A percentile compares a stretch with the other conserved stretches of the same genome.
phyloP scores from a whole-genome alignment of 92 coral and sea anemone genomes.

The Paramuricea clavata region DNA sequence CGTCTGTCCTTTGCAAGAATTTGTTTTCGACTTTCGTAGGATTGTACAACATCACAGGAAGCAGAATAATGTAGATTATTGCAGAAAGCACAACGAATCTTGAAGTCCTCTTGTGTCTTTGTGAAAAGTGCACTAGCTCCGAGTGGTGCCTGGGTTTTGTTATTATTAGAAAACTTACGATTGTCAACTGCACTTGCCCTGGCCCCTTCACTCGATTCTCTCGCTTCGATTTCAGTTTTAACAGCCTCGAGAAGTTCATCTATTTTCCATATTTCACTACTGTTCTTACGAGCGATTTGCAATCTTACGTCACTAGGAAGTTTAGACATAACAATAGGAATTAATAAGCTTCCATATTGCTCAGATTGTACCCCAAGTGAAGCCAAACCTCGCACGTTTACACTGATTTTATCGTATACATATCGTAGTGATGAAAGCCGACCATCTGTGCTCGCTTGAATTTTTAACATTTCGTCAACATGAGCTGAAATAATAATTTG shows the following conservation, averaged over 20 bases:
- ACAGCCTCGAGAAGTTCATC: not conserved
- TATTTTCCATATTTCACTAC: not conserved
- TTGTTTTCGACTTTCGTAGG: slow-evolving; percentile 39
- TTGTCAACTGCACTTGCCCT: not conserved
- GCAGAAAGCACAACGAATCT: slow-evolving; percentile 21
- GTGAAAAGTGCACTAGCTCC: slow-evolving; percentile 7
- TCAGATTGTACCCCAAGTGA: not conserved
- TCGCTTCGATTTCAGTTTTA: slow-evolving; percentile 15
- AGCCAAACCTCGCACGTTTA: not conserved
- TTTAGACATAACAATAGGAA: not conserved
- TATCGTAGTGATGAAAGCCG: too few species aligned
- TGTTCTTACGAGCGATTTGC: not conserved
- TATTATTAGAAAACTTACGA: not conserved
- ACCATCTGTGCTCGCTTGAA: not conserved
- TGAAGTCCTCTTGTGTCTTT: not conserved
- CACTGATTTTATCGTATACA: not conserved
- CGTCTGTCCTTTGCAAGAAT: slow-evolving; percentile 37
- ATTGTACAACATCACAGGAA: not conserved
- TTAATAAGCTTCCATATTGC: not conserved
- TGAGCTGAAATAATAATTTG: not conserved
- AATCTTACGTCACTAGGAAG: not conserved
- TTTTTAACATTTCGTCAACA: not conserved
- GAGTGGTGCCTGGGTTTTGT: not conserved
- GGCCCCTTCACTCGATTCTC: slow-evolving; percentile 11
- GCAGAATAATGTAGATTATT: slow-evolving; percentile 17